A percentile compares a stretch with the other conserved stretches of the same genome.
Evolutionary conservation across 2,113 vertebrate genomes (phyloP).

Genomic region (Chloropsis cyanopogon): DNA sequence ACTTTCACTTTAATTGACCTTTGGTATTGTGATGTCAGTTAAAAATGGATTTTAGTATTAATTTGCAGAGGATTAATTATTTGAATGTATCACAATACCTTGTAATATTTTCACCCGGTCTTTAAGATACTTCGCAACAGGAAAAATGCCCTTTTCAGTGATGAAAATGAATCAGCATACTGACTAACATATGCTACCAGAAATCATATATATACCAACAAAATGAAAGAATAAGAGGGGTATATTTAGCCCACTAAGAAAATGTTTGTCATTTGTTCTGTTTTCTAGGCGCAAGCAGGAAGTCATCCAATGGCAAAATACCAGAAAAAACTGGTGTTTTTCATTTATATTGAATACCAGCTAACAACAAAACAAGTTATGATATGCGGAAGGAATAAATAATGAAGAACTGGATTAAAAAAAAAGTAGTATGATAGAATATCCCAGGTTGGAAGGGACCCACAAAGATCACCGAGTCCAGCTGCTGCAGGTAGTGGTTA

Average conservation of each 20-base stretch:
- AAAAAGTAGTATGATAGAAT: not conserved
- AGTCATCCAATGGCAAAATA: not conserved
- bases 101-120: not conserved
- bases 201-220: not conserved
- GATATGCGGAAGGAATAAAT: not conserved
- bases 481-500: not conserved
- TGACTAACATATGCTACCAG: not conserved
- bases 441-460: not conserved
- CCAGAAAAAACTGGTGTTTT: not conserved
- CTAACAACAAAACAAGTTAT: not conserved
- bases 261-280: not conserved
- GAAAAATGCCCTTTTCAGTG: not conserved
- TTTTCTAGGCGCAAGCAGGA: not conserved
- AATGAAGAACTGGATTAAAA: not conserved
- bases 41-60: constrained; percentile 37
- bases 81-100: not conserved
- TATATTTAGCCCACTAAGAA: not conserved
- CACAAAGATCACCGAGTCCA: not conserved
- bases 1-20: not conserved
- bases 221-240: not conserved
- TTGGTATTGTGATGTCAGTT: not conserved
- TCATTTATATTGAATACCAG: not conserved
- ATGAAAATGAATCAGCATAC: not conserved
- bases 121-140: not conserved
- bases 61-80: not conserved